phyloP scores from a whole-genome alignment of 2,113 vertebrate genomes.

The Bambusicola thoracicus region DNA sequence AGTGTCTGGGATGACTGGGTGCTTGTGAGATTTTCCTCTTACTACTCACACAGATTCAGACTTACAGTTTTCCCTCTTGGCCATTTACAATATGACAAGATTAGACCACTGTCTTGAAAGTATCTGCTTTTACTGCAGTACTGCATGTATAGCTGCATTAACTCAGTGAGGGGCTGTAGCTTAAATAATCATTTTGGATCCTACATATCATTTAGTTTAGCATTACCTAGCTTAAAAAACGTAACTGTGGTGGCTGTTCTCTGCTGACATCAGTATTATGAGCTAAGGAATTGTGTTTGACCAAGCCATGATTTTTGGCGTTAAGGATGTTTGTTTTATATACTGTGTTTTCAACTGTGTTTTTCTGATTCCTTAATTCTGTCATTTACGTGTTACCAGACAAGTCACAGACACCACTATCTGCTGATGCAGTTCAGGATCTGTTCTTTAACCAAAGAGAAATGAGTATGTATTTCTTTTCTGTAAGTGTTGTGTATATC shows the following conservation, averaged over 20 bases:
- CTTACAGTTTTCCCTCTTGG: background rate
- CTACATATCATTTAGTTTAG: background rate
- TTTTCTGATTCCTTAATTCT: background rate
- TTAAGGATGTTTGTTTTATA: background rate
- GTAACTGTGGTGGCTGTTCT: background rate
- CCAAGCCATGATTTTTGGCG: background rate
- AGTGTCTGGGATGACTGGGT: background rate
- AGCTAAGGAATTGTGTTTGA: background rate
- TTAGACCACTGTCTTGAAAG: background rate
- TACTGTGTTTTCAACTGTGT: background rate
- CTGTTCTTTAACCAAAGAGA: background rate
- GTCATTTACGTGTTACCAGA: background rate
- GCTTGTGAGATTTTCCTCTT: background rate
- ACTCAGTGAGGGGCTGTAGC: background rate
- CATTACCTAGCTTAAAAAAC: background rate
- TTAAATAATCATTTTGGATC: background rate
- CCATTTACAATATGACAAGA: background rate
- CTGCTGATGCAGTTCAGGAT: background rate
- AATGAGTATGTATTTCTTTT: background rate
- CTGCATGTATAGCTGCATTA: background rate
- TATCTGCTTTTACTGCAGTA: background rate
- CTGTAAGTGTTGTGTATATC: background rate
- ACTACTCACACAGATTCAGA: background rate
- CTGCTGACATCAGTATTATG: background rate
- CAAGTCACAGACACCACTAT: background rate